Evolutionary conservation across 2,113 vertebrate genomes (phyloP), one percentile per base, ranked within the genome.

Genomic region (Himantopus leucocephalus): DNA sequence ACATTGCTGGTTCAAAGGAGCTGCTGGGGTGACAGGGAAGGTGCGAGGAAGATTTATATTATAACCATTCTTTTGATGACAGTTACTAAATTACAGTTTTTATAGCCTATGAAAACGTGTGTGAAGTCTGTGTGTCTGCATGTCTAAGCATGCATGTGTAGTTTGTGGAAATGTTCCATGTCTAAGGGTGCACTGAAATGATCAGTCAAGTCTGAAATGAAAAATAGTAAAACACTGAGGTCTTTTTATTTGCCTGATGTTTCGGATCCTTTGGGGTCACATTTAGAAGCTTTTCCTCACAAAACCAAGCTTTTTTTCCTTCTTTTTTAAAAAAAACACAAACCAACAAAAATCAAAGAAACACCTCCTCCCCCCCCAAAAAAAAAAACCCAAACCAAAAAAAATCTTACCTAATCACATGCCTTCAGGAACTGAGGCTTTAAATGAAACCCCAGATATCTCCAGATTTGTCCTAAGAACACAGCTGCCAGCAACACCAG

Each of bases 401-500:
- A 32, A 64, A 80, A 62, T 39, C 56, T 80, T 93, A 95, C 92
- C 93, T 93, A 58, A 95, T 95, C 74, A 47, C 55, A 50, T 73
- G 26, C 58, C 86, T 93, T 10, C 71, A 93, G 85, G 93, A 94
- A 63, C 45, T 66, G 22, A 24, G 50, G 24, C 66, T 90, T 93
- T 92, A 94, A 79, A 90, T 76, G 64, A 90, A 95, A 90, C 39
- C 66, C 30, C 53, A 84, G 84, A 27, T 96, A 91, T 89, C 91
- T 96, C 50, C 80, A 87, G 77, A 64, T 92, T 91, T 85, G 77
- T 89, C 87, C 66, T 82, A 56, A 88, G 91, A 91, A 26, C 34
- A 48, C 53, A 85, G 84, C 79, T 97, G 93, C 89, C 64, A 96
- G 81, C 70, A 95, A 39, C 66, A 85, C 90, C 92, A 96, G 88